Evolutionary conservation across 2,888 invertebrate species (phyloP).

Genomic region (Isoperla grammatica): DNA sequence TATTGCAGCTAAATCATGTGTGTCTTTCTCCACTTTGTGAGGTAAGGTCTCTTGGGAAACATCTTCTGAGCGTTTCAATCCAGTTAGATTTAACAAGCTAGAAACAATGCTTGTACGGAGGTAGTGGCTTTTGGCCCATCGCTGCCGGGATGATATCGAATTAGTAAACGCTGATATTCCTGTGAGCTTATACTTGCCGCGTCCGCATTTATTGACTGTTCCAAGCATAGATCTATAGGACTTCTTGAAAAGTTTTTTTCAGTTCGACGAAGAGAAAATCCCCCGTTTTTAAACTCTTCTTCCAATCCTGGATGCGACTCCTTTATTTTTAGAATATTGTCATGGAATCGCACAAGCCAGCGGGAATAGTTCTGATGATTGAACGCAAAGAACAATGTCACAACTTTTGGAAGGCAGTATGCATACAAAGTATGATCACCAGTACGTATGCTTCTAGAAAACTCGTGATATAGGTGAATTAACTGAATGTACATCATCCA

Average conservation of each 20-base stretch:
- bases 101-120: constrained; percentile 7
- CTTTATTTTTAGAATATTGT: constrained; percentile 7
- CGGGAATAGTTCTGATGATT: constrained; percentile 20
- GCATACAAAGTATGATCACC: constrained; percentile 15
- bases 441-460: constrained; percentile 10
- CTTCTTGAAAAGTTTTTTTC: constrained; percentile 3
- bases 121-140: constrained; percentile 8
- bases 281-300: not conserved
- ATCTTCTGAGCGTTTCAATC: constrained; percentile 2
- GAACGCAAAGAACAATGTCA: constrained; percentile 19
- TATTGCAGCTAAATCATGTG: too few relatives aligned
- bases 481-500: constrained; percentile 34
- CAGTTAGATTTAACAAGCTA: not conserved
- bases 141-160: constrained; percentile 8
- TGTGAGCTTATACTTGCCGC: constrained; percentile 6
- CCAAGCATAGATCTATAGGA: constrained; percentile 8
- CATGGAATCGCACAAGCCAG: constrained; percentile 8
- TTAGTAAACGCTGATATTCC: constrained; percentile 10
- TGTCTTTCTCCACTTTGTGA: not conserved
- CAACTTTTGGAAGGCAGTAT: constrained; percentile 16
- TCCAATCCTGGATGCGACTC: constrained; percentile 15
- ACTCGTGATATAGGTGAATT: constrained; percentile 13
- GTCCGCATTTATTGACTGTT: constrained; percentile 14
- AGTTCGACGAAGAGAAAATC: constrained; percentile 3
- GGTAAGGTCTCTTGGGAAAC: constrained; percentile 8